These are phyloP conservation scores for Eupithecia inturbata DNA, from an alignment of 2,888 invertebrate species.

Conservation along the genomic window DNA sequence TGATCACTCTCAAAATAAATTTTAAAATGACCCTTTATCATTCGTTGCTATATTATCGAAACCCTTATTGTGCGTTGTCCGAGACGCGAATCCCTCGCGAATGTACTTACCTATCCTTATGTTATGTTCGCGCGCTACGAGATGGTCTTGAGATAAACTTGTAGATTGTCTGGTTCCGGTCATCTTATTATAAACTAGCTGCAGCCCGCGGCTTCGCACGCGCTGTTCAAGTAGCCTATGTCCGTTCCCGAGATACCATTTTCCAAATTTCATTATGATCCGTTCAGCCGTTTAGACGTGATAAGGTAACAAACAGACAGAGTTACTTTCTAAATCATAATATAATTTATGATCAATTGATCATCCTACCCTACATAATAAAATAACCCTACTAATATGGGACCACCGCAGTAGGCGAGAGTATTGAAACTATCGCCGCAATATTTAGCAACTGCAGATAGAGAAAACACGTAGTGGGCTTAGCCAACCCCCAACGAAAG, in stretches of 20 bases:
- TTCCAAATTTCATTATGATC: too few species aligned
- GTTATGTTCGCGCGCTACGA: background rate
- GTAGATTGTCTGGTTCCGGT: background rate
- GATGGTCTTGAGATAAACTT: background rate
- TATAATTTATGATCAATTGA: background rate
- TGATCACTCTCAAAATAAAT: background rate
- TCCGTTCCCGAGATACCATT: too few species aligned
- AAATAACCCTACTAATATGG: background rate
- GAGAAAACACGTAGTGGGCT: background rate
- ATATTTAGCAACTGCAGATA: background rate
- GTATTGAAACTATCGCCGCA: background rate
- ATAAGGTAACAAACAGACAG: too few species aligned
- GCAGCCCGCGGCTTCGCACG: too few species aligned
- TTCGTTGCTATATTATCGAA: background rate
- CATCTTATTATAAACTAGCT: background rate
- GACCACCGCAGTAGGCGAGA: background rate
- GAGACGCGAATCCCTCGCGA: background rate
- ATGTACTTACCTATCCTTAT: background rate
- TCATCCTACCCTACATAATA: background rate
- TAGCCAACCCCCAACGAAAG: background rate
- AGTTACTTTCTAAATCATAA: too few species aligned
- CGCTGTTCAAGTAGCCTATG: too few species aligned
- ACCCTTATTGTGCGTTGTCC: background rate
- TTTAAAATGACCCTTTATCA: too few species aligned
- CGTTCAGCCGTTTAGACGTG: too few species aligned